Evolutionary conservation across 2,888 invertebrate genomes (phyloP), one percentile per base, ranked within the genome.

Genomic region (Mystacides longicornis): DNA sequence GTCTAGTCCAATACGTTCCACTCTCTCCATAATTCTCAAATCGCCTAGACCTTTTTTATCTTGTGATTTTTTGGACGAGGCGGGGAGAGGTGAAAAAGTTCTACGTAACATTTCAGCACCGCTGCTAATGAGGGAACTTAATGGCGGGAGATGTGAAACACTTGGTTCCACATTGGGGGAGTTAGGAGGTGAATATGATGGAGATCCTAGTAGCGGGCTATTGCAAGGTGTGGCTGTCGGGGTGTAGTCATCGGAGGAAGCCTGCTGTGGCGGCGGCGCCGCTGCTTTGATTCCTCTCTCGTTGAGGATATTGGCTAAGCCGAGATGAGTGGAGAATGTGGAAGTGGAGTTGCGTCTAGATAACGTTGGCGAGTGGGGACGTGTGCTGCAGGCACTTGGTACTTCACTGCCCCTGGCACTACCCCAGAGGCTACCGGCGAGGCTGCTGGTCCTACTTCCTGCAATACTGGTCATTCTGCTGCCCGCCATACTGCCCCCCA

Each of bases 171-270:
- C 33, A n/a, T 57, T 71, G 7, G 85, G 85, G 1, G 85, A 84
- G 14, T 74, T 74, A 48, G 78, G 71, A 42, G 80, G 78, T 1
- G 85, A 71, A 18, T 72, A 63, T 2, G 74, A 74, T 16, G 77
- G 85, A 23, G 83, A 71, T 42, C 82, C 81, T 33, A 76, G 71
- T 64, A 86, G 83, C 1, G 92, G 92, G 67, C 89, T 90, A 70
- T 93, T 93, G 67, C 89, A 88, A 1, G 93, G 93, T 4, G 93
- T 93, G 5, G 90, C 90, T 0, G 92, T 92, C 2, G 91, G 89
- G 5, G 88, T 81, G 69, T 80, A 90, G 66, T 78, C 83, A 23
- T 81, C 82, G 45, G 78, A 80, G 5, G 87, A 85, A 3, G 85
- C 81, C 62, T 81, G 78, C 1, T 82, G 69, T 43, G 81, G 81